Percentiles rank a stretch among this genome's conserved stretches.
These are phyloP conservation scores for Pterocles gutturalis DNA, from an alignment of 2,113 vertebrate species.

Conservation along the genomic window DNA sequence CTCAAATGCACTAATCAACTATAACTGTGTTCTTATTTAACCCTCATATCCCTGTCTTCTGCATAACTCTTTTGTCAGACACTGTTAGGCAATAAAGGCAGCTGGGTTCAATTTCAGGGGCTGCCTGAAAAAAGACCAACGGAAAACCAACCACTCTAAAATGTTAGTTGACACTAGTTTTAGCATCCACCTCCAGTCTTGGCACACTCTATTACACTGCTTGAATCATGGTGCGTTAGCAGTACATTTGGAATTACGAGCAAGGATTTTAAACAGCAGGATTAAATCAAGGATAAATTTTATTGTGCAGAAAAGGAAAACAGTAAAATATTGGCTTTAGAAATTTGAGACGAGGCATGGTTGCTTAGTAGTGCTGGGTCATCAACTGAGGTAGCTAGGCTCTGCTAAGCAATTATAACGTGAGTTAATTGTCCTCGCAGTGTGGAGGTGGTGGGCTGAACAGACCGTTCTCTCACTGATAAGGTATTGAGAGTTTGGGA, in stretches of 20 bases:
- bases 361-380: neutral
- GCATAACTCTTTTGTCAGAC: neutral
- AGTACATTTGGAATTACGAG: neutral
- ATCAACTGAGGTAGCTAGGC: neutral
- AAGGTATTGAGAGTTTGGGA: neutral
- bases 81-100: neutral
- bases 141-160: neutral
- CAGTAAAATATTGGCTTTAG: neutral
- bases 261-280: neutral
- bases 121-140: neutral
- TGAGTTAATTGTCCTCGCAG: neutral
- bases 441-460: neutral
- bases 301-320: neutral
- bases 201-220: neutral
- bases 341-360: neutral
- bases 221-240: neutral
- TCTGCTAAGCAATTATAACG: neutral
- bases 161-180: slow-evolving; percentile 4
- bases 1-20: neutral
- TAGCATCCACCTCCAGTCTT: slow-evolving; percentile 20
- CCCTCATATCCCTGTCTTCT: neutral
- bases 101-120: neutral
- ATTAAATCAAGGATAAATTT: neutral
- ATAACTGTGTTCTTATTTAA: neutral
- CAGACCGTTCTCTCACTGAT: neutral